Evolutionary conservation across 2,797 vertebrate species (phyloP), one percentile per base, ranked within the genome.

Genomic region (Rhincodon typus): DNA sequence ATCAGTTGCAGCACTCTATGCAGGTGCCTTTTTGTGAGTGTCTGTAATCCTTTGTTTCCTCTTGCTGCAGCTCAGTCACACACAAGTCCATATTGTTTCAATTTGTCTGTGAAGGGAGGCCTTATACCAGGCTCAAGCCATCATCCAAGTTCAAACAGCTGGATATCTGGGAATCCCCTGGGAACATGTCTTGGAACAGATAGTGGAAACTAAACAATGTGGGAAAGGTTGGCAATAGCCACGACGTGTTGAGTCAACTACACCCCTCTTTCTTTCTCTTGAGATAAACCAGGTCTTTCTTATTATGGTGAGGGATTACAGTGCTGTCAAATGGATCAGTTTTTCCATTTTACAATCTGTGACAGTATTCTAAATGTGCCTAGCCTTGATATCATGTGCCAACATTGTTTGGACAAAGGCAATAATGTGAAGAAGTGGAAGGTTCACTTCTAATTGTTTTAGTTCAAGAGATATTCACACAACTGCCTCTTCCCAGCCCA

Each of bases 81-180:
- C 96, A 96, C 96, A 57, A 95, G 94, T 96, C 97, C 98, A 97
- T 97, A 97, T 97, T 98, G 97, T 98, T 98, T 97, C 97, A 88
- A 96, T 97, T 98, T 97, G 97, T 96, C 96, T 62, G 1, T 21
- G 74, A 96, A 97, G 96, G 96, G 97, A 96, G 96, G 96, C 96
- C 96, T 96, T 97, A 96, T 97, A 96, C 96, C 96, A 94, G 50
- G 0, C 57, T 53, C 96, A 96, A 96, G 86, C 87, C 90, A 96
- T 96, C 96, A 96, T 96, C 50, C 97, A 97, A 97, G 97, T 97
- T 96, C 77, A 96, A 98, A 97, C 98, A 98, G 97, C 97, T 97
- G 90, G 96, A 96, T 96, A 96, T 96, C 97, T 97, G 96, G 95
- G 95, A 96, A 96, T 96, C 97, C 97, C 97, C 95, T 1, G 97